Conservation (phyloP, 2,888 invertebrate species). For the Branchipolynoe longqiensis region DNA sequence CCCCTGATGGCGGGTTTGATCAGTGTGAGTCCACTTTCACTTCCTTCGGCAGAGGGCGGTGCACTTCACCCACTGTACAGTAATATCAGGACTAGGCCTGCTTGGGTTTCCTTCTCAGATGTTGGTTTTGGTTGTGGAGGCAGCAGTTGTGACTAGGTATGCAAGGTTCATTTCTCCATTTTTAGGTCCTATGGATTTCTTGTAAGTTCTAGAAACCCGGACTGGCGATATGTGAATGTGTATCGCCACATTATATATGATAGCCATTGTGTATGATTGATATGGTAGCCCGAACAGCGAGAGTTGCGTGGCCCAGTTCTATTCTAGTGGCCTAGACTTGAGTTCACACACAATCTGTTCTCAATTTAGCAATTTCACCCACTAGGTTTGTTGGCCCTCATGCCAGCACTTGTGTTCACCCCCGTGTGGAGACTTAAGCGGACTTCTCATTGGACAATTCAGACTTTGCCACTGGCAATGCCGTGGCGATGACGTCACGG, state of each 20-base stretch:
- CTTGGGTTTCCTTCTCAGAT: slow-evolving; percentile 34
- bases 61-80: slow-evolving; percentile 44
- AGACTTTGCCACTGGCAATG: background rate
- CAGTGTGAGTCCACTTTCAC: too few species aligned
- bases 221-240: slow-evolving; percentile 11
- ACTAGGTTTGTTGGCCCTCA: slow-evolving; percentile 6
- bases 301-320: background rate
- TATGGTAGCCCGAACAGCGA: slow-evolving; percentile 35
- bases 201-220: slow-evolving; percentile 1
- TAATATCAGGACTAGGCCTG: slow-evolving; percentile 19
- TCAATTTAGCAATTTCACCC: slow-evolving; percentile 32
- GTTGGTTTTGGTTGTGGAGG: slow-evolving; percentile 47
- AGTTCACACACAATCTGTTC: slow-evolving; percentile 35
- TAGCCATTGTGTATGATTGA: slow-evolving; percentile 26
- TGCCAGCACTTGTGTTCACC: slow-evolving; percentile 23
- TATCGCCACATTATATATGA: slow-evolving; percentile 37
- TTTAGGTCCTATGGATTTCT: slow-evolving; percentile 16
- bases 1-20: too few species aligned
- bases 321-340: slow-evolving; percentile 9
- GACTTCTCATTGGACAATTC: slow-evolving; percentile 18
- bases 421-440: background rate
- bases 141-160: slow-evolving; percentile 42
- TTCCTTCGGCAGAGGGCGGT: too few species aligned
- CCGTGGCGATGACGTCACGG: background rate
- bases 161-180: slow-evolving; percentile 49